phyloP scores from a whole-genome alignment of 2,888 invertebrate genomes.

The Coleophora deauratella region DNA sequence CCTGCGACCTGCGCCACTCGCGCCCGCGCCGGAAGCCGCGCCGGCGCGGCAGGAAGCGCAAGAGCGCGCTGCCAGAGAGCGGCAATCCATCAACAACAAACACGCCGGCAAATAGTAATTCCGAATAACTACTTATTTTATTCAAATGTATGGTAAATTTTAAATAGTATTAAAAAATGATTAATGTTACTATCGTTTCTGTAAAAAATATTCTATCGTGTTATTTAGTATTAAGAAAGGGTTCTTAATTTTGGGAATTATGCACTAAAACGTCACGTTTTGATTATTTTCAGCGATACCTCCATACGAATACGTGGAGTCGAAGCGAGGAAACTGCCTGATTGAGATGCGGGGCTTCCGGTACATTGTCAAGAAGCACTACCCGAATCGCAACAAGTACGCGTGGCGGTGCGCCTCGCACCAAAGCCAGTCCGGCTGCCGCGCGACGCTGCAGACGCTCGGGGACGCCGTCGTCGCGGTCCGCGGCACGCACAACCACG shows the following conservation, averaged over 20 bases:
- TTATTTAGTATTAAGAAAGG: too few relatives aligned
- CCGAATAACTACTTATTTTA: too few relatives aligned
- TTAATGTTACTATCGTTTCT: too few relatives aligned
- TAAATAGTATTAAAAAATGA: too few relatives aligned
- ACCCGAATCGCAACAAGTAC: slow-evolving; percentile 4
- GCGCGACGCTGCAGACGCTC: slow-evolving; percentile 19
- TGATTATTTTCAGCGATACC: slow-evolving; percentile 2
- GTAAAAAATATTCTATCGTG: too few relatives aligned
- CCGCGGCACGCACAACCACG: slow-evolving; percentile 21
- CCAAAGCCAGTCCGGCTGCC: slow-evolving; percentile 16
- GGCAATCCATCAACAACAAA: too few relatives aligned
- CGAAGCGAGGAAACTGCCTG: slow-evolving; percentile 20
- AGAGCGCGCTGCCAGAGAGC: too few relatives aligned
- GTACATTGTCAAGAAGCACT: slow-evolving; percentile 20
- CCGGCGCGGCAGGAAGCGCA: too few relatives aligned
- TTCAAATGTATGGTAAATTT: too few relatives aligned
- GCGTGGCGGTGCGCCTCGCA: slow-evolving; percentile 21
- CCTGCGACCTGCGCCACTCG: slow-evolving; percentile 34
- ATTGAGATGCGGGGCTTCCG: slow-evolving; percentile 21
- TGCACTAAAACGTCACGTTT: too few relatives aligned
- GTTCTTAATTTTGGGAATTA: too few relatives aligned
- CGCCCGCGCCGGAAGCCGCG: slow-evolving; percentile 30
- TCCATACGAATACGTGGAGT: slow-evolving; percentile 19
- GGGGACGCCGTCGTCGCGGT: slow-evolving; percentile 19
- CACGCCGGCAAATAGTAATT: too few relatives aligned